phyloP scores from a whole-genome alignment of 2,888 invertebrate genomes.

The Frankliniella intonsa region DNA sequence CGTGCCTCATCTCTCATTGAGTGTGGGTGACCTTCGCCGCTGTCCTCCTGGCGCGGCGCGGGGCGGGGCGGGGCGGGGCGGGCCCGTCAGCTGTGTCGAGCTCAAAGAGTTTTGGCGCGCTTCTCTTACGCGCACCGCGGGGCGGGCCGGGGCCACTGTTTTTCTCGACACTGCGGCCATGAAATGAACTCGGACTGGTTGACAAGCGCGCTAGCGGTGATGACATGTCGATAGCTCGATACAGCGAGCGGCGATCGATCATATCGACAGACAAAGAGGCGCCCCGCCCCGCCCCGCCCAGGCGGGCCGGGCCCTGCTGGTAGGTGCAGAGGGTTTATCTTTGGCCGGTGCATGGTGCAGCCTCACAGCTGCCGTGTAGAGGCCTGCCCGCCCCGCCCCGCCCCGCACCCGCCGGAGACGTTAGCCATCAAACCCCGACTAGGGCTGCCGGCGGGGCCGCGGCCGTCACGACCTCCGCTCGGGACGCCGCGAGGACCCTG shows the following conservation, averaged over 20 bases:
- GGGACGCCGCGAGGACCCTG: too few species aligned
- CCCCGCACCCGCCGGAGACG: not conserved
- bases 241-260: not conserved
- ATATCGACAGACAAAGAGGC: not conserved
- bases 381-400: not conserved
- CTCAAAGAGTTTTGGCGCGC: not conserved
- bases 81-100: not conserved
- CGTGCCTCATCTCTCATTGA: not conserved
- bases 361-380: not conserved
- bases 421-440: constrained; percentile 3
- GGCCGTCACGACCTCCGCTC: not conserved
- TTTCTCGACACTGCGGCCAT: too few species aligned
- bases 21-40: not conserved
- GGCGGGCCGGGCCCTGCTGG: not conserved
- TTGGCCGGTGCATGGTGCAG: not conserved
- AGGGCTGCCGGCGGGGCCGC: not conserved
- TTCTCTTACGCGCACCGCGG: too few species aligned
- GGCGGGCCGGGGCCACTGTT: too few species aligned
- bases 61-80: not conserved
- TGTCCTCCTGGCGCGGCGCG: not conserved
- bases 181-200: too few species aligned
- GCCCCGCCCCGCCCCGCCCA: not conserved
- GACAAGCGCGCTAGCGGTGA: too few species aligned
- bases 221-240: too few species aligned
- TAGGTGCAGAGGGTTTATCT: not conserved